Percentiles rank a stretch among this genome's conserved stretches.
These are phyloP conservation scores for Trichomalopsis sarcophagae DNA, from an alignment of 1,140 invertebrate species.

Conservation along the genomic window DNA sequence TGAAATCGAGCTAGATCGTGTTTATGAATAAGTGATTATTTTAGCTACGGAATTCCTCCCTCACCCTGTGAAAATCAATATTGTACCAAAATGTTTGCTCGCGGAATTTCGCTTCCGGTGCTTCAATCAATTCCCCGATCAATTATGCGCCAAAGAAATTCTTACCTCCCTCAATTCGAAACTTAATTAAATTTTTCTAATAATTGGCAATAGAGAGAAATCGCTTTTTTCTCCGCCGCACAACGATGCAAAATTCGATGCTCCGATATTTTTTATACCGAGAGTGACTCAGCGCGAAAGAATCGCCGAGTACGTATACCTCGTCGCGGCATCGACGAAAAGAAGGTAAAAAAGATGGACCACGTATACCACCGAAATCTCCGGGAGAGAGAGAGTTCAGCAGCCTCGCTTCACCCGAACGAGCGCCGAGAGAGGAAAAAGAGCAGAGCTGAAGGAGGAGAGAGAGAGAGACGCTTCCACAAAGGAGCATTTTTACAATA, in stretches of 20 bases:
- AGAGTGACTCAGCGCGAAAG: neutral
- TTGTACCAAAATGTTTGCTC: neutral
- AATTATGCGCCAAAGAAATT: neutral
- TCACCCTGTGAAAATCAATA: neutral
- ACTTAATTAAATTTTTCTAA: neutral
- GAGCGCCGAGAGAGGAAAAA: neutral
- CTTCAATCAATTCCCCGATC: neutral
- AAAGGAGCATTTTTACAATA: conserved; percentile 1
- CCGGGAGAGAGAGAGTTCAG: neutral
- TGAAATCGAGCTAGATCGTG: too few relatives aligned
- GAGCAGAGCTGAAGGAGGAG: neutral
- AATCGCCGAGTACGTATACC: neutral
- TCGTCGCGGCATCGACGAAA: neutral
- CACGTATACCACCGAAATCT: neutral
- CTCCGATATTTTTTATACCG: neutral
- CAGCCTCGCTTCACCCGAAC: neutral
- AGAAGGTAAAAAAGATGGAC: conserved; percentile 1
- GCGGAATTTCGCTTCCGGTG: neutral
- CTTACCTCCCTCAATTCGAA: too few relatives aligned
- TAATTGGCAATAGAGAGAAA: too few relatives aligned
- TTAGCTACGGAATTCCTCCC: neutral
- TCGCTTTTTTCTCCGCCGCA: too few relatives aligned
- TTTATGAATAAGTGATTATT: neutral
- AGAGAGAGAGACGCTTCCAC: neutral
- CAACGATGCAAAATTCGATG: neutral